phyloP scores from a whole-genome alignment of 2,797 vertebrate species.

The Ctenosaura bakeri region DNA sequence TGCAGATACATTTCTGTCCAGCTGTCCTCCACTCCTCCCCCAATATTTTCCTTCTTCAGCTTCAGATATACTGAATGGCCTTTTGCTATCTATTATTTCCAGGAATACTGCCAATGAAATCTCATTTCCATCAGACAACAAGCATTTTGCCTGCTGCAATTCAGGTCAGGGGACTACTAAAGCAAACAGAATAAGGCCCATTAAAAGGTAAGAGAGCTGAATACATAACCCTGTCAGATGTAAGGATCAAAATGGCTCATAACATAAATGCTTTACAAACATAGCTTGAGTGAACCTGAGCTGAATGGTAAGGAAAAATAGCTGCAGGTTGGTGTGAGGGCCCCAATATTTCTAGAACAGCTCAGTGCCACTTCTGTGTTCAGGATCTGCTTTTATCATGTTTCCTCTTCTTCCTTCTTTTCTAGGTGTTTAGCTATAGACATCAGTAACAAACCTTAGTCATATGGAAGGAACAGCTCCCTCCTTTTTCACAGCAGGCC shows the following conservation, averaged over 20 bases:
- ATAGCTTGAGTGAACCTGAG: constrained; percentile 61
- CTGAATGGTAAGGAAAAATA: constrained; percentile 60
- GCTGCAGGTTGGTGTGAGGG: constrained; percentile 57
- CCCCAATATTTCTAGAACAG: constrained; percentile 35
- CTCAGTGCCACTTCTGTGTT: constrained; percentile 41
- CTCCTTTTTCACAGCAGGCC: constrained; percentile 46
- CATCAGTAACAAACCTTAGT: constrained; percentile 53
- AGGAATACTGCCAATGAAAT: constrained; percentile 37
- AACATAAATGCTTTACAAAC: constrained; percentile 68
- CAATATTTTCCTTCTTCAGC: not conserved
- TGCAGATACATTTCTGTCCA: not conserved
- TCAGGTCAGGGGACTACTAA: constrained; percentile 61
- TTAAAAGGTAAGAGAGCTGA: constrained; percentile 75
- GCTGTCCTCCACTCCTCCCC: not conserved
- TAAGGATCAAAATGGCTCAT: constrained; percentile 62
- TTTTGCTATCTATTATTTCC: constrained; percentile 19
- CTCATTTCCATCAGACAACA: constrained; percentile 33
- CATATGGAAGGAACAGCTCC: constrained; percentile 44
- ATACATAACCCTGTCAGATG: constrained; percentile 63
- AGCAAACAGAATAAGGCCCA: constrained; percentile 70
- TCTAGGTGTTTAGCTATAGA: constrained; percentile 42
- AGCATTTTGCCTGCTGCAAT: constrained; percentile 45
- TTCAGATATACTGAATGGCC: constrained; percentile 15
- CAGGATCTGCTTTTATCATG: not conserved
- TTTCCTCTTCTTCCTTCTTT: not conserved